phyloP scores from a whole-genome alignment of 2,113 vertebrate species.

The Hippocampus abdominalis region DNA sequence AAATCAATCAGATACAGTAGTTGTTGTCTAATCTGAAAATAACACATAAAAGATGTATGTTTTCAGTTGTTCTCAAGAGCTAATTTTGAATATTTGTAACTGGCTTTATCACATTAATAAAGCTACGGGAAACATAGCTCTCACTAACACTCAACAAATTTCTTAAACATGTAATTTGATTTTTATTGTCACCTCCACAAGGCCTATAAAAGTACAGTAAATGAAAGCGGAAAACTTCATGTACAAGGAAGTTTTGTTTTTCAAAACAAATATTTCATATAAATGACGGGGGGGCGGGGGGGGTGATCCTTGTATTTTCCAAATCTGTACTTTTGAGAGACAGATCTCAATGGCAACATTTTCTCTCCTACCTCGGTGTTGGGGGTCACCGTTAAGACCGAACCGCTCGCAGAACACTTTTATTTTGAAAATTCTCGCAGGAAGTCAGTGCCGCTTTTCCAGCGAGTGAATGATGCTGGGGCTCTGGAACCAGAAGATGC shows the following conservation, averaged over 20 bases:
- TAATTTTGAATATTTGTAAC: no score
- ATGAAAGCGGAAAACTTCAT: background rate
- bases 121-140: no score
- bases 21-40: background rate
- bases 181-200: background rate
- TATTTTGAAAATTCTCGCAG: background rate
- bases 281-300: no score
- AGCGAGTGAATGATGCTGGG: slow-evolving; percentile 3
- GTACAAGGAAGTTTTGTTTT: background rate
- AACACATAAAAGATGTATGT: background rate
- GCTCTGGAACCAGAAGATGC: slow-evolving; percentile 57
- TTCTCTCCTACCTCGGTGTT: background rate
- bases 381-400: background rate
- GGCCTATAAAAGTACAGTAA: background rate
- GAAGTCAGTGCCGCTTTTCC: background rate
- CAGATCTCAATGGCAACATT: background rate
- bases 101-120: no score
- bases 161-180: no score
- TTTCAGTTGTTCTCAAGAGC: no score
- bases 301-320: background rate
- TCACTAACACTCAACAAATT: no score
- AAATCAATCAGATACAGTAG: background rate
- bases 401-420: background rate
- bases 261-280: background rate
- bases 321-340: background rate